Conservation (phyloP, 1,140 invertebrate species). For the Brachionus asplanchnoidis region DNA sequence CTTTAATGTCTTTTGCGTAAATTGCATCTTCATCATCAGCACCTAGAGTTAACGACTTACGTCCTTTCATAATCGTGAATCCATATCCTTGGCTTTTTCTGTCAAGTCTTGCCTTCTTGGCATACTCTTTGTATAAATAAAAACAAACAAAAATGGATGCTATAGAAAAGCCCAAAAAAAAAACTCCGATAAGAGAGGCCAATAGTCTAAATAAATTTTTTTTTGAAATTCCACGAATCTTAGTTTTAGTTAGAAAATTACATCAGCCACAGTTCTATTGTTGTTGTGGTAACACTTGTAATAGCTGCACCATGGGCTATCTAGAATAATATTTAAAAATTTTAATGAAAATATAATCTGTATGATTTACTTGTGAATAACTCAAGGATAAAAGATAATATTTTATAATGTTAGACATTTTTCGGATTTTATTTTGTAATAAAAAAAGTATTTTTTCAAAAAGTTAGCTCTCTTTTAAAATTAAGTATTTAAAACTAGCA, state of each 20-base stretch:
- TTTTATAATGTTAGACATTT: neutral
- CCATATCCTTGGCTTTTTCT: neutral
- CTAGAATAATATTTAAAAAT: neutral
- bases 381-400: neutral
- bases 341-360: neutral
- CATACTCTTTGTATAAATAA: conserved; percentile 17
- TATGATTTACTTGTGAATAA: neutral
- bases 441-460: neutral
- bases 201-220: neutral
- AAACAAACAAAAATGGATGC: neutral
- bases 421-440: neutral
- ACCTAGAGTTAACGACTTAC: neutral
- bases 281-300: neutral
- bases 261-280: conserved; percentile 7
- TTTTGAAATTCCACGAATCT: too few relatives aligned
- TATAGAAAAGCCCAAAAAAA: neutral
- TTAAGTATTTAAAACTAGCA: neutral
- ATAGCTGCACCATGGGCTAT: neutral
- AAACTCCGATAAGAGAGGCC: neutral
- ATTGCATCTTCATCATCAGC: neutral
- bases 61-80: neutral
- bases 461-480: neutral
- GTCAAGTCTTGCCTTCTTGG: conserved; percentile 8
- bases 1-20: neutral
- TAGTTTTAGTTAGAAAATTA: neutral